Base-by-base conservation (phyloP, 2,113 vertebrate species). In the Coracopsis vasa region DNA sequence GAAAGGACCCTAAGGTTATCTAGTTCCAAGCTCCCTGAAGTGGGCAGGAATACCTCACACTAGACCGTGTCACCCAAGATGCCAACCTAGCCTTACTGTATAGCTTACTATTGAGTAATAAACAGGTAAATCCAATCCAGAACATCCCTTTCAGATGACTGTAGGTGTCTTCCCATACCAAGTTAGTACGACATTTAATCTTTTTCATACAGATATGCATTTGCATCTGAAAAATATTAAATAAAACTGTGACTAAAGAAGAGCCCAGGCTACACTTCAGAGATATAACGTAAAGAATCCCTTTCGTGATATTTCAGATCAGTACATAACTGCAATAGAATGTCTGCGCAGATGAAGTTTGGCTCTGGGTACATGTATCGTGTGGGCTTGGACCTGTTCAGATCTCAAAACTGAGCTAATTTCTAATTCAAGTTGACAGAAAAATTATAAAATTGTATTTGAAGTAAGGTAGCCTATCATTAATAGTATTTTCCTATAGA, bases 401-500 rank as follows among this genome's bases (percentile, higher is more conserved):
- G 19, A 50, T 37, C n/a, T 86, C n/a, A 54, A 74, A 85, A 16
- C 11, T 64, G 29, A 80, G 27, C 12, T 75, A 1, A 41, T 75
- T 77, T 86, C 35, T 78, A 58, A 37, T 16, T 25, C 44, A 91
- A 92, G 64, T 69, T 74, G 47, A 69, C n/a, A 84, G 44, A 74
- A 81, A n/a, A 77, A 62, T 51, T 92, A 80, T 90, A 65, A 60
- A 90, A 90, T 71, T 69, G 5, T 90, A 24, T 94, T 91, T 86
- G 18, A 65, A 53, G 10, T 60, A 33, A 54, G 10, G 54, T 78
- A 90, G 24, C 15, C 5, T 85, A 28, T 64, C 31, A 61, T 91
- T 96, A 91, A 84, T 44, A 91, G 29, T 44, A 28, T 93, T 91
- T 96, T 97, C 82, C n/a, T 93, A 35, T 42, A 91, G 66, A 95